A percentile compares a stretch with the other conserved stretches of the same genome.
Evolutionary conservation across 2,797 vertebrate genomes (phyloP).

Genomic region (Halcyon leucocephala): DNA sequence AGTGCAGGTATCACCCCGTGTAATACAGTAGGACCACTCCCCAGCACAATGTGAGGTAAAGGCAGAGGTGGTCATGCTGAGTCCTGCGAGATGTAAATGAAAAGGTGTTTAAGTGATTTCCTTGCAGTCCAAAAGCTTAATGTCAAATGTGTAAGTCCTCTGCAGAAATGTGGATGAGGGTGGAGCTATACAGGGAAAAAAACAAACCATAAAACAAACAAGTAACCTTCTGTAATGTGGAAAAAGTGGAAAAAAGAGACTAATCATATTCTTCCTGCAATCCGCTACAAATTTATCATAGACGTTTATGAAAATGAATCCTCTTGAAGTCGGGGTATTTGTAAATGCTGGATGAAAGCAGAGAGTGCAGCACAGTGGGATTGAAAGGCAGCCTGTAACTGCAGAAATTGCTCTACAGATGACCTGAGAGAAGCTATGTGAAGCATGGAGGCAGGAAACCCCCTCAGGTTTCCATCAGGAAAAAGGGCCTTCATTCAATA

Average conservation of each 20-base stretch:
- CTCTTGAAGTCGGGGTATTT: neutral
- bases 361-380: neutral
- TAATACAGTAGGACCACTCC: neutral
- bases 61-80: neutral
- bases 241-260: neutral
- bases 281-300: neutral
- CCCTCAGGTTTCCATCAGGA: too few relatives aligned
- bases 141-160: neutral
- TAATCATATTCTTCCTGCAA: neutral
- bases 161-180: neutral
- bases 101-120: neutral
- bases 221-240: neutral
- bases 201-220: neutral
- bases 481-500: neutral
- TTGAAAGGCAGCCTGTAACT: neutral
- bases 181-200: neutral
- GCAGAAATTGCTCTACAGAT: neutral
- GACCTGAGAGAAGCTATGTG: neutral
- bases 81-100: neutral
- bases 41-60: neutral
- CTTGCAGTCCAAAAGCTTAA: neutral
- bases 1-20: neutral
- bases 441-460: neutral
- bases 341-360: neutral
- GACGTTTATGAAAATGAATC: neutral